Percentiles rank a stretch among this genome's conserved stretches.
Evolutionary conservation across 37 sponge, comb jelly and placozoan genomes (phyloP).

Genomic region (Chondrilla cf. caribensis): DNA sequence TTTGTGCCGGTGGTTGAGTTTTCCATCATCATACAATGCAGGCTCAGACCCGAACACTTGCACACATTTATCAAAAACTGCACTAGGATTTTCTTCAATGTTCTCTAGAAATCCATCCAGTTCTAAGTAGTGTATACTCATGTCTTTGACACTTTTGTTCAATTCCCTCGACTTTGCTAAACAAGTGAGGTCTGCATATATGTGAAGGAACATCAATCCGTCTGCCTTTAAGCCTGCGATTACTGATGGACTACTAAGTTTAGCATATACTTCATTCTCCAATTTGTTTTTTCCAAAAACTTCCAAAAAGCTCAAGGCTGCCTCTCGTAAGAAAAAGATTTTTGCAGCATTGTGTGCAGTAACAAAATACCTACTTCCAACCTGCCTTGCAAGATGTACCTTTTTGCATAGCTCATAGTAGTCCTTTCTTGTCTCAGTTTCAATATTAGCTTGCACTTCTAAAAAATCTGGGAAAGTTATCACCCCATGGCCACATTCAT

Average conservation of each 20-base stretch:
- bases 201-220: slow-evolving; percentile 34
- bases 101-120: slow-evolving; percentile 20
- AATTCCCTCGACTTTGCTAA: slow-evolving; percentile 29
- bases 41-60: slow-evolving; percentile 32
- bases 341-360: slow-evolving; percentile 32
- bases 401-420: not conserved
- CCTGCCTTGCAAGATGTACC: slow-evolving; percentile 21
- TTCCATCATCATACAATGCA: slow-evolving; percentile 19
- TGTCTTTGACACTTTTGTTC: slow-evolving; percentile 24
- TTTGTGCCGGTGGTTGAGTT: slow-evolving; percentile 32
- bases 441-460: not conserved
- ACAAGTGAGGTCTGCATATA: slow-evolving; percentile 29
- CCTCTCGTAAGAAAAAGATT: slow-evolving; percentile 20
- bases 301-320: slow-evolving; percentile 10
- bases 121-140: slow-evolving; percentile 35
- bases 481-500: slow-evolving; percentile 29
- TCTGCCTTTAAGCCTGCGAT: slow-evolving; percentile 23
- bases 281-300: not conserved
- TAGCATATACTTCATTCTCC: not conserved
- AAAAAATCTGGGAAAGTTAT: slow-evolving; percentile 39
- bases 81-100: slow-evolving; percentile 1
- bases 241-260: not conserved
- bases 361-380: slow-evolving; percentile 39
- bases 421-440: not conserved
- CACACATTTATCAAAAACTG: slow-evolving; percentile 11